Evolutionary conservation across 1,140 invertebrate species (phyloP).

Genomic region (Oreohelix idahoensis): DNA sequence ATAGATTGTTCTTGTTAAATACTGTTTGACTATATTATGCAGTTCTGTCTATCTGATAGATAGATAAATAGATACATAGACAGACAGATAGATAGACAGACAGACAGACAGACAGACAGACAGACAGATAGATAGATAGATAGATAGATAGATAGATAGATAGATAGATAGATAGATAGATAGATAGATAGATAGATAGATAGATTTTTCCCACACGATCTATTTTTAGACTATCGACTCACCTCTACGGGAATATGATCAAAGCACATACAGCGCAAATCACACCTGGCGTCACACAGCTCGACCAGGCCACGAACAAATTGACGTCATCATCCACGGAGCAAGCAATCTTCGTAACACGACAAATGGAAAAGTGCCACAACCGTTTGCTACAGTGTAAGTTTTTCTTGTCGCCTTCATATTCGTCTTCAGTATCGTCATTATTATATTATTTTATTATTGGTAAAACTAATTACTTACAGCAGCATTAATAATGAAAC

Average conservation of each 20-base stretch:
- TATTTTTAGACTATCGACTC: constrained; percentile 57
- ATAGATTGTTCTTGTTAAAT: too few relatives aligned
- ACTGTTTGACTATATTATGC: too few relatives aligned
- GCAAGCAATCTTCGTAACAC: constrained; percentile 58
- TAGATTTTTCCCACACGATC: too few relatives aligned
- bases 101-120: too few relatives aligned
- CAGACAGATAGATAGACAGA: too few relatives aligned
- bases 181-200: too few relatives aligned
- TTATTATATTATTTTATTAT: background rate
- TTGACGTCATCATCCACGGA: constrained; percentile 67
- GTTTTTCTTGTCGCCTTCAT: background rate
- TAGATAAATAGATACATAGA: too few relatives aligned
- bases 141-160: too few relatives aligned
- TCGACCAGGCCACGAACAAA: constrained; percentile 58
- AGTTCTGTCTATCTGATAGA: too few relatives aligned
- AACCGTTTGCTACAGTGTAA: constrained; percentile 59
- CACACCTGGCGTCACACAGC: constrained; percentile 62
- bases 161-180: too few relatives aligned
- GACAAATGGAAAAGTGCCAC: constrained; percentile 49
- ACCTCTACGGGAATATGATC: constrained; percentile 50
- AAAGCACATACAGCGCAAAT: constrained; percentile 51
- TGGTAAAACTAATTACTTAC: background rate
- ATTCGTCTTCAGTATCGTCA: background rate
- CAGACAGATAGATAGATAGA: too few relatives aligned
- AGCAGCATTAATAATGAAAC: background rate